Percentiles rank a stretch among this genome's conserved stretches.
These are phyloP conservation scores for Baronia brevicornis DNA, from an alignment of 2,888 invertebrate genomes.

Conservation along the genomic window DNA sequence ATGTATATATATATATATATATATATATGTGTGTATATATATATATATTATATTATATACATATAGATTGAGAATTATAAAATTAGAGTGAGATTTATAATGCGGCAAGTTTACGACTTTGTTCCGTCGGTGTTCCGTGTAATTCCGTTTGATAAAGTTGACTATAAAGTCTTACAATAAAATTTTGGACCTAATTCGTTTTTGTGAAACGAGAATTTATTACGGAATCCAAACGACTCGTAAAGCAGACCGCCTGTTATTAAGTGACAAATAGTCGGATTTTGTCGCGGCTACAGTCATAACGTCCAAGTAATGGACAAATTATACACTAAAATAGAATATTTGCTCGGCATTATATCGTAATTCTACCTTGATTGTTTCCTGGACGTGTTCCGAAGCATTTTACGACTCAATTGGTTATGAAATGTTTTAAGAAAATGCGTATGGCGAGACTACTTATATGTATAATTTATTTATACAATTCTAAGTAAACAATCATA, in stretches of 20 bases:
- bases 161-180: conserved; percentile 52
- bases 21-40: too few relatives aligned
- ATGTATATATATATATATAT: too few relatives aligned
- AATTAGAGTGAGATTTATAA: conserved; percentile 34
- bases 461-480: too few relatives aligned
- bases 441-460: too few relatives aligned
- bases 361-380: conserved; percentile 18
- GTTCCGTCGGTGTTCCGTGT: conserved; percentile 37
- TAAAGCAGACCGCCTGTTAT: conserved; percentile 56
- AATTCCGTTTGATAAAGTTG: conserved; percentile 47
- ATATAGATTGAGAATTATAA: conserved; percentile 38
- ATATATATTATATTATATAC: too few relatives aligned
- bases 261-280: conserved; percentile 59
- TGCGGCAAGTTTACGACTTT: conserved; percentile 37
- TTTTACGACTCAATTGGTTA: not conserved
- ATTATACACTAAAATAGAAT: conserved; percentile 51
- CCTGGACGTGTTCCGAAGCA: too few relatives aligned
- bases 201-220: conserved; percentile 55
- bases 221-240: conserved; percentile 39
- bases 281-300: conserved; percentile 47
- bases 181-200: conserved; percentile 53
- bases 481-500: too few relatives aligned
- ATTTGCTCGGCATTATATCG: conserved; percentile 37
- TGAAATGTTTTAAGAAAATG: not conserved
- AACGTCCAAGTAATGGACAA: conserved; percentile 50